These are phyloP conservation scores for Acanthornis magna DNA, from an alignment of 2,797 vertebrate species.

Conservation along the genomic window DNA sequence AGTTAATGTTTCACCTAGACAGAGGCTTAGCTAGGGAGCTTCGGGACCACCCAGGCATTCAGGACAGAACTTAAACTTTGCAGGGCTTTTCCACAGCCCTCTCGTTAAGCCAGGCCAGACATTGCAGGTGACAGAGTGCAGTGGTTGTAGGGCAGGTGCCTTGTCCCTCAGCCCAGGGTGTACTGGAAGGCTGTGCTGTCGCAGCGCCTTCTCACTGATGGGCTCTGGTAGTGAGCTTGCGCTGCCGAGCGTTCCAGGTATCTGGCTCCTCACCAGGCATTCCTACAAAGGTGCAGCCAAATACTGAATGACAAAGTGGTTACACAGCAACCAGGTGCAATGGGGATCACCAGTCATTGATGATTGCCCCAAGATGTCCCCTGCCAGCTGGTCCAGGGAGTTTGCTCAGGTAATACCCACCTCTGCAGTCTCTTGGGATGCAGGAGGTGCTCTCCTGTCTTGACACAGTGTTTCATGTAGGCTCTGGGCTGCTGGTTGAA, in stretches of 20 bases:
- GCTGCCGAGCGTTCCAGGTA: not conserved
- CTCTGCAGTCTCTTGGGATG: not conserved
- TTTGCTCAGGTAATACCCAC: not conserved
- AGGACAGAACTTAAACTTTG: not conserved
- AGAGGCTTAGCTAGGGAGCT: not conserved
- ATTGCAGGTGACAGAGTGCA: not conserved
- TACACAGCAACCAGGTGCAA: not conserved
- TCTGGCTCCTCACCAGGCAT: not conserved
- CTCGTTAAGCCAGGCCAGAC: not conserved
- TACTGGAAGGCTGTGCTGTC: not conserved
- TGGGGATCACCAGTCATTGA: fast-evolving
- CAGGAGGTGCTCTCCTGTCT: not conserved
- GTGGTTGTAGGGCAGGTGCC: not conserved
- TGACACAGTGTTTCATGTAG: not conserved
- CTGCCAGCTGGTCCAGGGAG: not conserved
- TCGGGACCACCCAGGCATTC: not conserved
- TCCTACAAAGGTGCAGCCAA: not conserved
- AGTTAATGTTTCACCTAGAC: not conserved
- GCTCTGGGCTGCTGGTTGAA: not conserved
- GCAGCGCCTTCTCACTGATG: not conserved
- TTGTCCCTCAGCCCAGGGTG: not conserved
- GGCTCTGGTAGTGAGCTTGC: not conserved
- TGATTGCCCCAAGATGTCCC: not conserved
- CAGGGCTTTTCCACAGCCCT: not conserved
- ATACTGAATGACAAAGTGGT: not conserved